Percentiles rank a stretch among this genome's conserved stretches.
These are phyloP conservation scores for Neomonachus schauinslandi DNA, from an alignment of 2,113 vertebrate genomes.

Conservation along the genomic window DNA sequence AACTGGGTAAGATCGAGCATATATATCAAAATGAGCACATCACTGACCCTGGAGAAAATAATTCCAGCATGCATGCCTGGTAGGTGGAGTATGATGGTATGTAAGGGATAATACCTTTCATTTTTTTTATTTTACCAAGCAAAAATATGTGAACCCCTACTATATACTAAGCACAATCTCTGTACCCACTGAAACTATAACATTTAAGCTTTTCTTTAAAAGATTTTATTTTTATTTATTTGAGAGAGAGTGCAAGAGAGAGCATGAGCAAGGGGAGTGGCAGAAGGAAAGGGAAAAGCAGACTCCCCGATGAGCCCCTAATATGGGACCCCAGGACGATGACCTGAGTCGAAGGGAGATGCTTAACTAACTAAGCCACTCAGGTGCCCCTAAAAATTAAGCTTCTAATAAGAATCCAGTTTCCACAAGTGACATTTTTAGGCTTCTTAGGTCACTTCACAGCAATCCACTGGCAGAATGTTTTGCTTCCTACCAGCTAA, in stretches of 20 bases:
- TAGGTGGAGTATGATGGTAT: background rate
- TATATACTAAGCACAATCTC: background rate
- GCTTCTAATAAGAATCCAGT: background rate
- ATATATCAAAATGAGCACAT: background rate
- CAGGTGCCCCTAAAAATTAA: background rate
- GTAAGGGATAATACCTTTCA: background rate
- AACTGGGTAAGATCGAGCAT: background rate
- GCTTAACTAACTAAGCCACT: background rate
- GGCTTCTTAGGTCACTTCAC: background rate
- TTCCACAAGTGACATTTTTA: background rate
- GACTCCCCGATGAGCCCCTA: background rate
- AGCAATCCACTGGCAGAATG: background rate
- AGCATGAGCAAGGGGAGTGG: background rate
- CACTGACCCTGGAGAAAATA: background rate
- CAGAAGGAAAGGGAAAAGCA: background rate
- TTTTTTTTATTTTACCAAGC: background rate
- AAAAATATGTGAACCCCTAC: background rate
- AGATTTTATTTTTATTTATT: background rate
- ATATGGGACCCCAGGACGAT: background rate
- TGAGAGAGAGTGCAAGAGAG: background rate
- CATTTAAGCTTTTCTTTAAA: background rate
- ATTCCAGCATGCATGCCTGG: background rate
- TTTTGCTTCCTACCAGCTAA: background rate
- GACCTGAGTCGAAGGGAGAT: background rate
- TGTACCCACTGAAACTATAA: background rate